Conservation (phyloP, 92 coral and sea anemone genomes). For the Desmophyllum pertusum region DNA sequence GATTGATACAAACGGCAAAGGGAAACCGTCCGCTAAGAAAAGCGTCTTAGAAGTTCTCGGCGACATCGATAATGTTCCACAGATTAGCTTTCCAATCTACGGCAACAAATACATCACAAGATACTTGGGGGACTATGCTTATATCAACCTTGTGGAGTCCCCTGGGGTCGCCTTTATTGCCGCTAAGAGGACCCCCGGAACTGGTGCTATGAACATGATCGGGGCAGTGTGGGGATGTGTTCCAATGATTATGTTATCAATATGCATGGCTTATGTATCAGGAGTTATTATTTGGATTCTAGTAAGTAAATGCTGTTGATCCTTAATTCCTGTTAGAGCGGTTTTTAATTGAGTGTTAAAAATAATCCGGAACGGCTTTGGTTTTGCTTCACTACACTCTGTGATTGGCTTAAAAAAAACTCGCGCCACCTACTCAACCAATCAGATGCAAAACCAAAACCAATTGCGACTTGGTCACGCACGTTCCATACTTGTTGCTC, state of each 20-base stretch:
- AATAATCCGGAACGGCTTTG: no score
- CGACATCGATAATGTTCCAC: slow-evolving; percentile 65
- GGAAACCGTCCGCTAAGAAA: slow-evolving; percentile 34
- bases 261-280: slow-evolving; percentile 60
- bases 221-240: slow-evolving; percentile 43
- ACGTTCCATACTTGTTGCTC: no score
- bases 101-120: slow-evolving; percentile 67
- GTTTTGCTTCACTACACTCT: no score
- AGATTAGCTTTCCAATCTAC: slow-evolving; percentile 78
- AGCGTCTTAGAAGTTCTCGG: slow-evolving; percentile 47
- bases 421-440: no score
- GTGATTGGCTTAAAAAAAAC: no score
- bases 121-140: slow-evolving; percentile 62
- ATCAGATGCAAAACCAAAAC: no score
- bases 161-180: slow-evolving; percentile 86
- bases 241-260: slow-evolving; percentile 63
- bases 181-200: slow-evolving; percentile 48
- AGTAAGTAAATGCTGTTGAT: slow-evolving; percentile 48
- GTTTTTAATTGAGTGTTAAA: no score
- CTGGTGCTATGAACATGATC: slow-evolving; percentile 35
- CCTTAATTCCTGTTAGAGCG: no score
- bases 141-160: slow-evolving; percentile 73
- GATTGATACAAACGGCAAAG: slow-evolving; percentile 47
- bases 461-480: no score
- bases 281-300: slow-evolving; percentile 79